These are phyloP conservation scores for Microplitis deprimator DNA, from an alignment of 2,888 invertebrate species.

Conservation along the genomic window DNA sequence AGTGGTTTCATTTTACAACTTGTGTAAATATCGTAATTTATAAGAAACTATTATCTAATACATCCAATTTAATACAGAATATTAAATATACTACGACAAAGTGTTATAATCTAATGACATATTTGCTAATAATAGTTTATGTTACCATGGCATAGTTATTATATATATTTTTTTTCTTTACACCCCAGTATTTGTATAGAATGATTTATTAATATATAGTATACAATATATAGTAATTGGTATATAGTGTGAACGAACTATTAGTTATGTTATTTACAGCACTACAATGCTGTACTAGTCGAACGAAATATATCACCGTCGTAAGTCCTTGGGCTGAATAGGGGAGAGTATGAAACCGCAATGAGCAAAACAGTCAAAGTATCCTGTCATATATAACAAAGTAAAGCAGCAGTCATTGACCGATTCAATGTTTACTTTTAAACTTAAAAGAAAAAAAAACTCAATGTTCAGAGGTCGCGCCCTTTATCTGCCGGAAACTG, in stretches of 20 bases:
- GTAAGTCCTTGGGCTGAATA: too few relatives aligned
- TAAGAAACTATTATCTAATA: not conserved
- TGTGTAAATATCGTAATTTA: not conserved
- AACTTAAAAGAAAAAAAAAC: conserved; percentile 4
- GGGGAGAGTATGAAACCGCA: too few relatives aligned
- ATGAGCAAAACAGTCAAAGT: too few relatives aligned
- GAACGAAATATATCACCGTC: too few relatives aligned
- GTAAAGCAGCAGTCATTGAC: conserved; percentile 53
- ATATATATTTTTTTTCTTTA: not conserved
- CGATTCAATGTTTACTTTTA: conserved; percentile 57
- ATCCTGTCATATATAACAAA: not conserved
- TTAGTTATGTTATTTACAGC: too few relatives aligned
- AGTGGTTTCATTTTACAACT: not conserved
- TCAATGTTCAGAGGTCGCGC: not conserved
- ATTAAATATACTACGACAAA: not conserved
- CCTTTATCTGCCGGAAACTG: not conserved
- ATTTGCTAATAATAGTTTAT: not conserved
- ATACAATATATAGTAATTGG: too few relatives aligned
- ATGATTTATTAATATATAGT: not conserved
- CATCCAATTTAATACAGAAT: not conserved
- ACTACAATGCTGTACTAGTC: too few relatives aligned
- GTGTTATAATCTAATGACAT: not conserved
- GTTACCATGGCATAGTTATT: not conserved
- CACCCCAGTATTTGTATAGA: not conserved
- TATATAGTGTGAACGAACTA: too few relatives aligned